Evolutionary conservation across 2,113 vertebrate species (phyloP).

Genomic region (Paradisaea rubra): DNA sequence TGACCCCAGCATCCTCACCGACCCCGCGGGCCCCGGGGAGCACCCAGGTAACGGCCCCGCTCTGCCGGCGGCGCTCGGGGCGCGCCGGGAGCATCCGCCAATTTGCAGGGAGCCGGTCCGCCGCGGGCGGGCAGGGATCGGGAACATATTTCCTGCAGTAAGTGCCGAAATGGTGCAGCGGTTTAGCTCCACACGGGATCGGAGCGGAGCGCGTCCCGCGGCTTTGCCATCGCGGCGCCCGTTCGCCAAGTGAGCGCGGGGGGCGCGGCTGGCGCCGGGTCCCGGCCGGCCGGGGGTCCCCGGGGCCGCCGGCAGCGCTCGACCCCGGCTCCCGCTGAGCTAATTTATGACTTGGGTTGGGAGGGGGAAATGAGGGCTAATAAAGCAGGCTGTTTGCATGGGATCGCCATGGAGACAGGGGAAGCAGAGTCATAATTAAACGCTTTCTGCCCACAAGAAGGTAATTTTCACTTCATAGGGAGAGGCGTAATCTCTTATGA

Average conservation of each 20-base stretch:
- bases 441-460: constrained; percentile 57
- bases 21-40: constrained; percentile 75
- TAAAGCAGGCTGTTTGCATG: constrained; percentile 47
- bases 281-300: background rate
- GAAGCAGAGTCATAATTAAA: constrained; percentile 72
- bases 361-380: constrained; percentile 34
- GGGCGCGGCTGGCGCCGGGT: background rate
- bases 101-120: background rate
- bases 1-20: constrained; percentile 89
- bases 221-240: background rate
- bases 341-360: background rate
- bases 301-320: background rate
- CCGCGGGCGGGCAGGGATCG: background rate
- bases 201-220: background rate
- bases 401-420: constrained; percentile 71
- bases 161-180: background rate
- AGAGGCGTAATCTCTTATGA: constrained; percentile 45
- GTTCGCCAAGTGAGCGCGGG: background rate
- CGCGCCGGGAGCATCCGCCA: background rate
- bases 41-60: constrained; percentile 75
- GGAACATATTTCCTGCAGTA: background rate
- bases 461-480: constrained; percentile 65
- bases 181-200: background rate
- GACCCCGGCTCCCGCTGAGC: background rate
- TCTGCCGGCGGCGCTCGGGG: background rate